Conservation (phyloP, 2,113 vertebrate genomes). For the Silurus glanis region DNA sequence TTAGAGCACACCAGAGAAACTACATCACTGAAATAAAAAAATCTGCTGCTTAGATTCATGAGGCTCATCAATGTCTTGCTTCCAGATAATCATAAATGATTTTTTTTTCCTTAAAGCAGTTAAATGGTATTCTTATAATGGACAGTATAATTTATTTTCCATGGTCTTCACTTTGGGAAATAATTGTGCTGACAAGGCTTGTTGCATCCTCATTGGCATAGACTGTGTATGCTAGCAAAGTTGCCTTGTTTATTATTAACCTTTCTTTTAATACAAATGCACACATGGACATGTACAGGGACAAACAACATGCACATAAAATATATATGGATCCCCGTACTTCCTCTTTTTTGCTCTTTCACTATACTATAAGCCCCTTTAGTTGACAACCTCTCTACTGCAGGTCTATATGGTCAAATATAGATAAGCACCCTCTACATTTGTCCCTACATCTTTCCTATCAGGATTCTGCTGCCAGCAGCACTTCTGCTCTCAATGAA, state of each 20-base stretch:
- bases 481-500: not conserved
- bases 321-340: not conserved
- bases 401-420: not conserved
- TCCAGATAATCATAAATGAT: not conserved
- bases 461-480: constrained; percentile 20
- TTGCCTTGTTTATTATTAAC: not conserved
- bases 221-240: not conserved
- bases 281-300: constrained; percentile 1
- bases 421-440: constrained; percentile 1
- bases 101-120: not conserved
- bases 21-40: not conserved
- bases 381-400: not conserved
- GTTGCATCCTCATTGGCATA: not conserved
- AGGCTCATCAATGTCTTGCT: not conserved
- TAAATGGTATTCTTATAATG: constrained; percentile 1
- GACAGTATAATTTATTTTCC: not conserved
- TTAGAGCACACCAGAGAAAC: not conserved
- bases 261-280: not conserved
- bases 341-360: not conserved
- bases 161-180: not conserved
- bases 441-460: not conserved
- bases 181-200: not conserved
- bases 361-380: not conserved
- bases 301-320: not conserved
- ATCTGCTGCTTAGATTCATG: not conserved